These are phyloP conservation scores for Falcaria lacertinaria DNA, from an alignment of 2,888 invertebrate genomes.

Conservation along the genomic window DNA sequence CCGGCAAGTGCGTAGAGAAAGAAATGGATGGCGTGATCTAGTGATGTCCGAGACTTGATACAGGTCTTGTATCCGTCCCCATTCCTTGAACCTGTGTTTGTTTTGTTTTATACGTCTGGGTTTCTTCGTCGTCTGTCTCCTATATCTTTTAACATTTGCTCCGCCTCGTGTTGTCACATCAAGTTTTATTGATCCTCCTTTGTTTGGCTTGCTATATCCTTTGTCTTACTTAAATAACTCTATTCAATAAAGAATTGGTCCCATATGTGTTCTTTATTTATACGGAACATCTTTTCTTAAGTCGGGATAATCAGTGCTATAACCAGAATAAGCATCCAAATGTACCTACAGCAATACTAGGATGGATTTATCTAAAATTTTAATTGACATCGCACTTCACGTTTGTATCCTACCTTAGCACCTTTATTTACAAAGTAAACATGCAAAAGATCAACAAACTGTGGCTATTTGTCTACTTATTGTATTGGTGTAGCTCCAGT, in stretches of 20 bases:
- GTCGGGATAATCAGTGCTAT: no score
- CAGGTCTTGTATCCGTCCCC: constrained; percentile 30
- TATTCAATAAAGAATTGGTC: neutral
- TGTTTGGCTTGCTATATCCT: neutral
- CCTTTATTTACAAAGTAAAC: constrained; percentile 23
- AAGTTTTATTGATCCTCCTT: neutral
- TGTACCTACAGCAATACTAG: no score
- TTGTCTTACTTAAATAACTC: neutral
- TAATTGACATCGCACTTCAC: neutral
- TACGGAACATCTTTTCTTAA: no score
- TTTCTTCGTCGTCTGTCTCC: neutral
- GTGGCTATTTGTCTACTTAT: constrained; percentile 18
- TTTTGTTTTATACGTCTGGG: constrained; percentile 7
- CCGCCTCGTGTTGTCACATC: constrained; percentile 2
- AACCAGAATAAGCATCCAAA: no score
- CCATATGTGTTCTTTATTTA: no score
- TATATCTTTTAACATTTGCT: neutral
- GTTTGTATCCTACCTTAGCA: neutral
- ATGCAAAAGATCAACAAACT: constrained; percentile 35
- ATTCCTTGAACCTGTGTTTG: constrained; percentile 23
- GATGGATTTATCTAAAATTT: no score
- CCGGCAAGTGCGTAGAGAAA: constrained; percentile 33
- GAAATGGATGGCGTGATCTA: constrained; percentile 21
- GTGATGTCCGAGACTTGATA: constrained; percentile 22
- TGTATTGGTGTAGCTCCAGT: constrained; percentile 23